These are phyloP conservation scores for Pseudomyrmex gracilis DNA, from an alignment of 1,140 invertebrate species.

Conservation along the genomic window DNA sequence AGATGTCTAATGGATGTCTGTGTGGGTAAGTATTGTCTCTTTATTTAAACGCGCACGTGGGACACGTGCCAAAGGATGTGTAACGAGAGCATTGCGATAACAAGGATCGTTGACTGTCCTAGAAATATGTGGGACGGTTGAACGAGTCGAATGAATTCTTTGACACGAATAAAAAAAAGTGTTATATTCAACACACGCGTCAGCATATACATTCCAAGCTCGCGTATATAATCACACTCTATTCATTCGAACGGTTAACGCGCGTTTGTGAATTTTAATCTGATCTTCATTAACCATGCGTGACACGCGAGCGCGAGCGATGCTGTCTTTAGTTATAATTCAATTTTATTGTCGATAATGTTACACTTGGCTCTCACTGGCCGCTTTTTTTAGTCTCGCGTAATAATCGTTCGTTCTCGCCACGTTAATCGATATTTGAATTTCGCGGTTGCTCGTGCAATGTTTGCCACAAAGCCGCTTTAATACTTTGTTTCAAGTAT, in stretches of 20 bases:
- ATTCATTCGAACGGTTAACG: neutral
- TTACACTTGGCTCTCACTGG: neutral
- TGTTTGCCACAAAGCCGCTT: neutral
- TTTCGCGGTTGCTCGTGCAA: neutral
- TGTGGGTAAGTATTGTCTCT: neutral
- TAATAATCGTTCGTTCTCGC: slow-evolving; percentile 14
- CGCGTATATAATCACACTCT: neutral
- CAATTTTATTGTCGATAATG: slow-evolving; percentile 23
- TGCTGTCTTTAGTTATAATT: slow-evolving; percentile 8
- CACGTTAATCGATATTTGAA: slow-evolving; percentile 35
- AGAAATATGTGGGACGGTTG: slow-evolving; percentile 40
- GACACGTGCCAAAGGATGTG: neutral
- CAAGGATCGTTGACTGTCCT: neutral
- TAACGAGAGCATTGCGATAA: neutral
- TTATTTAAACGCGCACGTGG: slow-evolving; percentile 6
- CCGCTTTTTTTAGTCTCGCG: no score
- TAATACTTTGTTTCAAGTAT: neutral
- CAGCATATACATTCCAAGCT: neutral
- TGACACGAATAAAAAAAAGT: neutral
- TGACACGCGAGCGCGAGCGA: neutral
- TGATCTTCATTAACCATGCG: neutral
- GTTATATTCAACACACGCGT: neutral
- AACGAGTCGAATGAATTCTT: slow-evolving; percentile 5
- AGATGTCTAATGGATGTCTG: no score
- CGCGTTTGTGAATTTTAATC: slow-evolving; percentile 5